A percentile compares a stretch with the other conserved stretches of the same genome.
phyloP scores from a whole-genome alignment of 1,140 invertebrate genomes.

The Danaus melanippus region DNA sequence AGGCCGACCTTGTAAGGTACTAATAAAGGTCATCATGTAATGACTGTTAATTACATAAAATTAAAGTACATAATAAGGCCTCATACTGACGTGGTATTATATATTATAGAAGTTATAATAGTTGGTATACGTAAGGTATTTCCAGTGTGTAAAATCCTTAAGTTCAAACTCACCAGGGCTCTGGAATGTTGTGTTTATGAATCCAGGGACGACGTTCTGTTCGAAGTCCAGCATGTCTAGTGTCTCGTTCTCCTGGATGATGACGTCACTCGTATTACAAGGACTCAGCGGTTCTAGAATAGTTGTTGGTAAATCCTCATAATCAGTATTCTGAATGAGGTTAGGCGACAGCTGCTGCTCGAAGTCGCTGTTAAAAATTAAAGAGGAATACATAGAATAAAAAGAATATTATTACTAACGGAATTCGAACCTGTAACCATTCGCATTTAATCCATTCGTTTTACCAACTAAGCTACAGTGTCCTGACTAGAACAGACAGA shows the following conservation, averaged over 20 bases:
- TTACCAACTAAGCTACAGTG: too few relatives aligned
- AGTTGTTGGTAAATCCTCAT: conserved; percentile 35
- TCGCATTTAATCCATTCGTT: too few relatives aligned
- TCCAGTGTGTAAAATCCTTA: too few relatives aligned
- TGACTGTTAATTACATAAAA: too few relatives aligned
- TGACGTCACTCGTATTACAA: conserved; percentile 37
- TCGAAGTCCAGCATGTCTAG: conserved; percentile 57
- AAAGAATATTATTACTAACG: not conserved
- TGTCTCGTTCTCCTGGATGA: conserved; percentile 42
- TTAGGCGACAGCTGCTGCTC: conserved; percentile 64
- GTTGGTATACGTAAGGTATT: too few relatives aligned
- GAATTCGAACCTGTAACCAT: too few relatives aligned
- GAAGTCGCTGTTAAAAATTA: conserved; percentile 50
- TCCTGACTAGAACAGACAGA: too few relatives aligned
- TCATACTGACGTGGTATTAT: too few relatives aligned
- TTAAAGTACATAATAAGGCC: too few relatives aligned
- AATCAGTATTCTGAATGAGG: conserved; percentile 57
- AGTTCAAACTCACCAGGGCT: conserved; percentile 40
- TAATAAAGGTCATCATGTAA: too few relatives aligned
- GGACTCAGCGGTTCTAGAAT: conserved; percentile 27
- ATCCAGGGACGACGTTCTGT: conserved; percentile 51
- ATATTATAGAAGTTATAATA: too few relatives aligned
- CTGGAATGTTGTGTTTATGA: conserved; percentile 62
- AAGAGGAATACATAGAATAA: not conserved
- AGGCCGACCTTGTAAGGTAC: too few relatives aligned